phyloP scores from a whole-genome alignment of 23 tunicate genomes.

The Aplidium turbinatum region DNA sequence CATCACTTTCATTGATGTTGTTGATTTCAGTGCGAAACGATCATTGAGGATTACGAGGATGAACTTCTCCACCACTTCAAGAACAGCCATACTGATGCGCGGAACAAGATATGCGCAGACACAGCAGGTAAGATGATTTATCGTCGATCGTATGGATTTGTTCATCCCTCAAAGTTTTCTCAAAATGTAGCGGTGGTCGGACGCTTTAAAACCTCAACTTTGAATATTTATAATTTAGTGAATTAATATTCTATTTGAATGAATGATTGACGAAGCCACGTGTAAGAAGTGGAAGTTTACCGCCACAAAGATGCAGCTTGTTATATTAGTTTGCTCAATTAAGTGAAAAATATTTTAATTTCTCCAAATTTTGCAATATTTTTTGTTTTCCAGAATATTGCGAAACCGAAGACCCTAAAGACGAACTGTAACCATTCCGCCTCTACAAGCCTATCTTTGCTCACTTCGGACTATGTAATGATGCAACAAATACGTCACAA shows the following conservation, averaged over 20 bases:
- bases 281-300: no score
- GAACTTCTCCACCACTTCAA: conserved; percentile 60
- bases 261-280: no score
- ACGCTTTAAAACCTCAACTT: no score
- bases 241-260: no score
- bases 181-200: not conserved
- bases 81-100: conserved; percentile 29
- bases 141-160: not conserved
- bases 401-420: conserved; percentile 21
- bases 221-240: no score
- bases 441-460: not conserved
- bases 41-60: conserved; percentile 86
- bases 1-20: no score
- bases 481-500: no score
- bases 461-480: no score
- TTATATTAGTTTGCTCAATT: no score
- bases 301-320: no score
- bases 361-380: no score
- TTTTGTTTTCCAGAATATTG: conserved; percentile 32
- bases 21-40: conserved; percentile 82
- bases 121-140: conserved; percentile 51
- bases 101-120: conserved; percentile 59
- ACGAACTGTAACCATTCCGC: conserved; percentile 16
- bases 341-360: no score
- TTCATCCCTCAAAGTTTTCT: not conserved